These are phyloP conservation scores for Pituophis catenifer DNA, from an alignment of 2,113 vertebrate genomes.

Conservation along the genomic window DNA sequence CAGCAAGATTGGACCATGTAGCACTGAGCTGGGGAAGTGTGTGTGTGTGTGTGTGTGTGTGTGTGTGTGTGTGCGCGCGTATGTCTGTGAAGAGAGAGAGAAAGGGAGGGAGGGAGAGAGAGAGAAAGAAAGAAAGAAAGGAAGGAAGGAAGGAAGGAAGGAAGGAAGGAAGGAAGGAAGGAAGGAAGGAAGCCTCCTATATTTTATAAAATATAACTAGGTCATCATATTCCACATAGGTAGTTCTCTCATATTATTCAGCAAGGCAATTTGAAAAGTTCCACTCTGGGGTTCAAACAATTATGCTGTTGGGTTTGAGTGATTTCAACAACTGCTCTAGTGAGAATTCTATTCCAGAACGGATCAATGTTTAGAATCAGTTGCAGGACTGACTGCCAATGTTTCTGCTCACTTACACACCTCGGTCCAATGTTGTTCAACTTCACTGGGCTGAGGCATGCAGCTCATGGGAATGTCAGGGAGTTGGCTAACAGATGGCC, in stretches of 20 bases:
- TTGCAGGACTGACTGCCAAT: not conserved
- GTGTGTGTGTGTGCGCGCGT: no score
- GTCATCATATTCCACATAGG: not conserved
- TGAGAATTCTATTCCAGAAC: not conserved
- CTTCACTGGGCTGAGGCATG: not conserved
- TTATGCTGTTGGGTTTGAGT: not conserved
- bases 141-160: no score
- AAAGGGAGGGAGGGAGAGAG: no score
- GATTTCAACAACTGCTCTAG: not conserved
- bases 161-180: no score
- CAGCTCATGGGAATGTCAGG: not conserved
- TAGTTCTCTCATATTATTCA: slow-evolving; percentile 16
- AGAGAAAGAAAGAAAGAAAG: no score
- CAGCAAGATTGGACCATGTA: slow-evolving; percentile 29
- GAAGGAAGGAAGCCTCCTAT: not conserved
- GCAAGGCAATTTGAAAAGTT: slow-evolving; percentile 18
- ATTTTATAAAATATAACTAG: slow-evolving; percentile 23
- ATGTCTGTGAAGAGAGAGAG: no score
- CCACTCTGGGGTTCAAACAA: not conserved
- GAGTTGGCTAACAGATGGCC: not conserved
- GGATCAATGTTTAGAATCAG: not conserved
- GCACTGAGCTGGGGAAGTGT: not conserved
- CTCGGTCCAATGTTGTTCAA: not conserved
- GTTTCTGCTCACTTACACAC: not conserved
- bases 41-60: not conserved